A percentile compares a stretch with the other conserved stretches of the same genome.
These are phyloP conservation scores for Dolichallabes microphthalmus DNA, from an alignment of 2,113 vertebrate genomes.

Conservation along the genomic window DNA sequence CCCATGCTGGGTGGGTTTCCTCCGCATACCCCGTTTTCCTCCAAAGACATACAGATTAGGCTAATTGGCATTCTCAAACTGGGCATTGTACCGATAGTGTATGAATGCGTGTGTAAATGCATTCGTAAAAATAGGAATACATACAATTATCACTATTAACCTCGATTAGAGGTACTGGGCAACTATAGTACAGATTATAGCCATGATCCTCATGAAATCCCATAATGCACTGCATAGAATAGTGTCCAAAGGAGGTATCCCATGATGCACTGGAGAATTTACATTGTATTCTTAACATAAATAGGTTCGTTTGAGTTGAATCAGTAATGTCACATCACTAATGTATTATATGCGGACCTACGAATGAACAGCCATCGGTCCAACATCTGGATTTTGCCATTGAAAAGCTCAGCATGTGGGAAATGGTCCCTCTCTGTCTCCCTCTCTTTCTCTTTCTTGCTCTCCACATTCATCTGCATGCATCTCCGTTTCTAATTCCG, in stretches of 20 bases:
- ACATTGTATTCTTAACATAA: neutral
- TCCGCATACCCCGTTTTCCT: no score
- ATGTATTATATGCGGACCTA: conserved; percentile 55
- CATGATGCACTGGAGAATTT: no score
- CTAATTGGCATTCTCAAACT: no score
- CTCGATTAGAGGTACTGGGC: no score
- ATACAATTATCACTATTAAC: no score
- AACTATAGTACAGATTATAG: neutral
- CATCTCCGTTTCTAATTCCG: conserved; percentile 50
- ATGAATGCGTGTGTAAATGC: no score
- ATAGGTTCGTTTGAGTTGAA: neutral
- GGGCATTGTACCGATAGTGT: no score
- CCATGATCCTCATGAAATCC: neutral
- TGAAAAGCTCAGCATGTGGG: conserved; percentile 41
- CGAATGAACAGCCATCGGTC: conserved; percentile 41
- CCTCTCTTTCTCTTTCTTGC: neutral
- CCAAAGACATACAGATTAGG: no score
- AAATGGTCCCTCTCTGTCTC: conserved; percentile 36
- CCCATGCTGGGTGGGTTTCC: no score
- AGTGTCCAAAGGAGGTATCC: no score
- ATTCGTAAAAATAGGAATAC: no score
- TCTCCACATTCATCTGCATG: conserved; percentile 27
- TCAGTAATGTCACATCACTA: neutral
- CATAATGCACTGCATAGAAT: neutral
- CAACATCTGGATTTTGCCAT: conserved; percentile 57